phyloP scores from a whole-genome alignment of 2,113 vertebrate genomes.

The Uria aalge region DNA sequence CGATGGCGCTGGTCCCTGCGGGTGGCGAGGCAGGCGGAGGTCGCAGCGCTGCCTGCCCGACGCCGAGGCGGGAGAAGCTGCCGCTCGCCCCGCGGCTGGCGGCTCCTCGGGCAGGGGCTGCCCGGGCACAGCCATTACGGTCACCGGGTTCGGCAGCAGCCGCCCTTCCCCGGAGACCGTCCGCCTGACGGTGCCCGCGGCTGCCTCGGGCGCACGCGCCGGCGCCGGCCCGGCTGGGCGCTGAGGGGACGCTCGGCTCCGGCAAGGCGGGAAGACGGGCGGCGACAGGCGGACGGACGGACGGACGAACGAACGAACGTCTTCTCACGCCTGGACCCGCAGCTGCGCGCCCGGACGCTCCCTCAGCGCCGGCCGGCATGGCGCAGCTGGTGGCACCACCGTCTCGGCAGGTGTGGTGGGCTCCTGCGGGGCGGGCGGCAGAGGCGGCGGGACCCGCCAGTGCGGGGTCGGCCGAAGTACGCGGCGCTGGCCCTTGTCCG shows the following conservation, averaged over 20 bases:
- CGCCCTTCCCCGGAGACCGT: not conserved
- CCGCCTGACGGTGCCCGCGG: too few relatives aligned
- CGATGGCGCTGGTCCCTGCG: fast-evolving
- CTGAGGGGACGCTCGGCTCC: not conserved
- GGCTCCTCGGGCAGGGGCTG: not conserved
- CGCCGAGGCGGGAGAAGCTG: not conserved
- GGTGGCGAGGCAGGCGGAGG: not conserved
- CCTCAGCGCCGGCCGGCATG: too few relatives aligned
- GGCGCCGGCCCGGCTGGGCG: not conserved
- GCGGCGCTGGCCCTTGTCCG: not conserved
- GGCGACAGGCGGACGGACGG: not conserved
- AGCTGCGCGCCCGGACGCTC: not conserved
- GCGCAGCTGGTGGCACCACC: not conserved
- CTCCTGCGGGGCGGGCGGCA: not conserved
- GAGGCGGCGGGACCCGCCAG: too few relatives aligned
- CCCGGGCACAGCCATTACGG: not conserved
- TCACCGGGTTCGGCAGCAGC: not conserved
- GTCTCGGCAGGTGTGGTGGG: not conserved
- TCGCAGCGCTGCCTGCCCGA: not conserved
- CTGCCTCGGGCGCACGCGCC: not conserved
- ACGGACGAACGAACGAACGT: too few relatives aligned
- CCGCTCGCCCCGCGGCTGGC: not conserved
- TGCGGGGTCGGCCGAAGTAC: fast-evolving
- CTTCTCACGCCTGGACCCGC: not conserved
- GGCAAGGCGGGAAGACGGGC: not conserved